Conservation (phyloP, 2,113 vertebrate species). For the Corythornis madagascariensis region DNA sequence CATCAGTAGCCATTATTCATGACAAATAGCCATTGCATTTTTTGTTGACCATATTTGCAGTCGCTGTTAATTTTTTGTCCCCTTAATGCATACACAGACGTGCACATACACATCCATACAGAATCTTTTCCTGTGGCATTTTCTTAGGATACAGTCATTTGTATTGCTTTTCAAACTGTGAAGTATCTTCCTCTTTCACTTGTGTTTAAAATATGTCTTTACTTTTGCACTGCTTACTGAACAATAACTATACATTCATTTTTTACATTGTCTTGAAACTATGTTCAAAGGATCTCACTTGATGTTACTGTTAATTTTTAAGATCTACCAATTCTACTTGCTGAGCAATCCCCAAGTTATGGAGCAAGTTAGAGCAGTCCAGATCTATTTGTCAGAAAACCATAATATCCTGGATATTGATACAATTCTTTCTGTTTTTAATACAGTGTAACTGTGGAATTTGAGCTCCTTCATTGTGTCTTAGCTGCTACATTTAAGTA, state of each 20-base stretch:
- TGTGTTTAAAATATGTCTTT: constrained; percentile 64
- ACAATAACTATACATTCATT: constrained; percentile 67
- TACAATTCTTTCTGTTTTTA: background rate
- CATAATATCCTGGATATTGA: background rate
- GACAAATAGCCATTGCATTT: background rate
- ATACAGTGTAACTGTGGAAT: background rate
- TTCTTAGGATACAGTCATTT: constrained; percentile 55
- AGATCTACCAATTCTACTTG: constrained; percentile 41
- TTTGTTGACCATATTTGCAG: background rate
- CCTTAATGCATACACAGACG: background rate
- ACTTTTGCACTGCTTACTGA: constrained; percentile 59
- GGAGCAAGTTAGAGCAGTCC: background rate
- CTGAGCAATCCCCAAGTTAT: constrained; percentile 36
- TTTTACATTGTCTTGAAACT: constrained; percentile 67
- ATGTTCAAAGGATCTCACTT: constrained; percentile 57
- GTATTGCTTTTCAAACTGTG: constrained; percentile 35
- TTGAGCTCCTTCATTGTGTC: background rate
- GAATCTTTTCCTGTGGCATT: constrained; percentile 53
- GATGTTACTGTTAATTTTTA: constrained; percentile 55
- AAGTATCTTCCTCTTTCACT: constrained; percentile 38
- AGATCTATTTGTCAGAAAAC: background rate
- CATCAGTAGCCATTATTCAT: background rate
- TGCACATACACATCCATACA: background rate
- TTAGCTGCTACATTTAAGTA: background rate
- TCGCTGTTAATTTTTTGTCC: background rate